Evolutionary conservation across 2,797 vertebrate genomes (phyloP).

Genomic region (Lophius americanus): DNA sequence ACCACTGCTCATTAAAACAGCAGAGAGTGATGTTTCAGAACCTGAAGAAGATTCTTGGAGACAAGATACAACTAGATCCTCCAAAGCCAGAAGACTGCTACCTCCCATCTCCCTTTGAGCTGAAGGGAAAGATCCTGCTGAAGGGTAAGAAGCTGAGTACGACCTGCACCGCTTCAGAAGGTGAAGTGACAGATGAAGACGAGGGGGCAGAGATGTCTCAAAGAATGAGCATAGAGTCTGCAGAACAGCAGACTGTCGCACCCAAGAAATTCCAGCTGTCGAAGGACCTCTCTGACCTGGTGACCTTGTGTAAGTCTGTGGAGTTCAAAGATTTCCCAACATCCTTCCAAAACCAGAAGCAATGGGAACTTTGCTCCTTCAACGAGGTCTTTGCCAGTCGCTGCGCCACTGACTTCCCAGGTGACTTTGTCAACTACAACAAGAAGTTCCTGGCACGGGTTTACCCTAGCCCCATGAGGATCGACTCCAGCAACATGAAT

Average conservation of each 20-base stretch:
- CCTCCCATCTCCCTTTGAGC: conserved; percentile 89
- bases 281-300: conserved; percentile 95
- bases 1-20: conserved; percentile 96
- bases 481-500: conserved; percentile 99
- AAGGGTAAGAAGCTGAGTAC: conserved; percentile 94
- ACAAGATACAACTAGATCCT: conserved; percentile 86
- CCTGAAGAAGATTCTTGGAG: conserved; percentile 94
- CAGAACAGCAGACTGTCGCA: conserved; percentile 83
- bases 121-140: conserved; percentile 93
- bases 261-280: conserved; percentile 93
- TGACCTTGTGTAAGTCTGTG: conserved; percentile 95
- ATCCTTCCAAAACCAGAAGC: conserved; percentile 95
- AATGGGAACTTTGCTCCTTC: conserved; percentile 98
- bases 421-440: conserved; percentile 99
- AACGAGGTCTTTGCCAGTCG: conserved; percentile 95
- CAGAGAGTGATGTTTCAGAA: conserved; percentile 97
- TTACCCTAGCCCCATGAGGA: conserved; percentile 97
- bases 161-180: conserved; percentile 88
- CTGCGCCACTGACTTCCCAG: conserved; percentile 92
- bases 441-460: conserved; percentile 95
- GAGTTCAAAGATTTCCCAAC: conserved; percentile 95
- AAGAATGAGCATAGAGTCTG: conserved; percentile 86
- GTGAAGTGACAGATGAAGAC: conserved; percentile 97
- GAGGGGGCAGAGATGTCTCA: conserved; percentile 98
- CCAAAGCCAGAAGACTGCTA: conserved; percentile 92